Percentiles rank a stretch among this genome's conserved stretches.
Conservation (phyloP, 2,113 vertebrate genomes). For the Nothoprocta pentlandii region DNA sequence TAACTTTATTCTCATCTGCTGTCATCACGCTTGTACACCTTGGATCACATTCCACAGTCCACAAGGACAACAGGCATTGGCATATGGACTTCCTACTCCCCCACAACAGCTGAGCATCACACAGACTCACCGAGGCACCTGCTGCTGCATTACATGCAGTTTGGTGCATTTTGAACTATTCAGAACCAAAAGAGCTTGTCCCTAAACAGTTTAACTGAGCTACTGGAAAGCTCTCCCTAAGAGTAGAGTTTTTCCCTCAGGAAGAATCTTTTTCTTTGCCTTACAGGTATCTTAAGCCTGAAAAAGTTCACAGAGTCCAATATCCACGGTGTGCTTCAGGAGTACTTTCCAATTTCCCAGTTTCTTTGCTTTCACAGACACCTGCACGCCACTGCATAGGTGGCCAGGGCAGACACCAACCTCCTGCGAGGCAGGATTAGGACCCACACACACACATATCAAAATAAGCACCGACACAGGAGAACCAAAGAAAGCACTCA, state of each 20-base stretch:
- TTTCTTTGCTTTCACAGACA: background rate
- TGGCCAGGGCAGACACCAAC: background rate
- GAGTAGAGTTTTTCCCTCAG: background rate
- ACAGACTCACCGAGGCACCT: background rate
- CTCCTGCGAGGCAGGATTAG: background rate
- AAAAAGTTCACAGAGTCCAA: background rate
- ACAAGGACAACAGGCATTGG: background rate
- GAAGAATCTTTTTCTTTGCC: background rate
- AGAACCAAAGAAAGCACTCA: background rate
- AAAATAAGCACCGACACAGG: background rate
- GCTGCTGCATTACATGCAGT: background rate
- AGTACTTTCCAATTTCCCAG: background rate
- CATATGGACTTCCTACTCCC: background rate
- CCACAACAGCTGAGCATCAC: background rate
- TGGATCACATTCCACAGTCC: accelerated
- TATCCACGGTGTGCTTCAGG: background rate
- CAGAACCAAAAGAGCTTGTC: background rate
- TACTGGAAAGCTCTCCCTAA: background rate
- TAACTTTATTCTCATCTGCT: background rate
- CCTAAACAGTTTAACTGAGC: background rate
- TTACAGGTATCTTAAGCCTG: background rate
- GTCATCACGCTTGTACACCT: background rate
- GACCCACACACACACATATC: accelerated
- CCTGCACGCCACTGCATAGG: accelerated
- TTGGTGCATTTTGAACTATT: background rate